Evolutionary conservation across 1,140 invertebrate genomes (phyloP), one percentile per base, ranked within the genome.

Genomic region (Diprion similis): DNA sequence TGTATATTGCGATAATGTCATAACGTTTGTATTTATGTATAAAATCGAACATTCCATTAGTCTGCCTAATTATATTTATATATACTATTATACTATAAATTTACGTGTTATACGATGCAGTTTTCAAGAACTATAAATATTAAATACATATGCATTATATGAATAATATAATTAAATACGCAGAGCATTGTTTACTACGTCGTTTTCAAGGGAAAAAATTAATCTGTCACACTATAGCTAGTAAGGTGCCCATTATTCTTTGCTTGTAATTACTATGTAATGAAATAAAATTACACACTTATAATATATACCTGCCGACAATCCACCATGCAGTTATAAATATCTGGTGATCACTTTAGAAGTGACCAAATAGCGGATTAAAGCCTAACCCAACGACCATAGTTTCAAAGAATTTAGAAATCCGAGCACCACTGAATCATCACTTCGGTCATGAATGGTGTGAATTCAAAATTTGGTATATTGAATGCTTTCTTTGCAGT

Each of bases 1-100:
- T 37, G 24, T 37, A 37, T 71, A 77, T 64, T 17, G 46, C 69
- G 66, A 76, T 46, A 71, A 70, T 73, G 66, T 75, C 59, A 64
- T 74, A 51, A 46, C 75, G 11, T 79, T 80, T 81, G 72, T 75
- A 78, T 79, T 79, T 81, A 81, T 74, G 72, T 79, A 80, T 74
- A 81, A 79, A 59, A 59, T 64, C 45, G 71, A 77, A 79, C 81
- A 81, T 82, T 82, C 80, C 81, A 74, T 73, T 81, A 81, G 76
- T 72, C 75, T 77, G 70, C 37, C 66, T 68, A 68, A 68, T 45
- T 68, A 68, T 68, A 18, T 68, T 19, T 68, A 68, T 13, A 15
- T 4, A 64, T 8, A 68, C 11, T 9, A 68, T 68, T 17, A 45
- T 68, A 68, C 4, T 68, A 68, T 64, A 17, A 68, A 68, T 68